A percentile compares a stretch with the other conserved stretches of the same genome.
These are phyloP conservation scores for Aleiodes sp. DNA, from an alignment of 1,140 invertebrate species.

Conservation along the genomic window DNA sequence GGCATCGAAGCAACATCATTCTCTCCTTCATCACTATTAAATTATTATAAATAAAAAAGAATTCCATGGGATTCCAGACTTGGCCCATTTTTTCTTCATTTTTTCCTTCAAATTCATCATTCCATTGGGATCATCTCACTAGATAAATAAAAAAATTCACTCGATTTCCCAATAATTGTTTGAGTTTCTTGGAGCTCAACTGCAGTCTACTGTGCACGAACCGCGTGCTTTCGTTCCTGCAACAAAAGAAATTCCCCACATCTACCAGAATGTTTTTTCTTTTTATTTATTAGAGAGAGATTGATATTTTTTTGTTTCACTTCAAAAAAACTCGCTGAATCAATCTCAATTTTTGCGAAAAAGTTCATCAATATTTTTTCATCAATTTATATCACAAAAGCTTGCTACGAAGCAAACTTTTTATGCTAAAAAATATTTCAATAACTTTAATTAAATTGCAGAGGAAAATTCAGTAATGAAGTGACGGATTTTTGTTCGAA, in stretches of 20 bases:
- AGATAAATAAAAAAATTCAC: not conserved
- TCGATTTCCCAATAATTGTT: not conserved
- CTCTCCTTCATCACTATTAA: too few relatives aligned
- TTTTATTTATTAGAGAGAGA: conserved; percentile 7
- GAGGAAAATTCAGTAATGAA: too few relatives aligned
- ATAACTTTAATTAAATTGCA: not conserved
- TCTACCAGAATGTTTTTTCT: conserved; percentile 37
- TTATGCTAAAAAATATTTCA: not conserved
- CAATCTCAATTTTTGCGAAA: not conserved
- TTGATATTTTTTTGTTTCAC: not conserved
- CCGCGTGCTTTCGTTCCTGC: conserved; percentile 51
- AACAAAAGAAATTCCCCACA: conserved; percentile 48
- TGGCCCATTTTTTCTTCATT: conserved; percentile 21
- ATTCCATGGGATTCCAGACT: too few relatives aligned
- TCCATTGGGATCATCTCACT: conserved; percentile 31
- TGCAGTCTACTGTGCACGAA: conserved; percentile 45
- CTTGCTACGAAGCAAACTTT: conserved; percentile 3
- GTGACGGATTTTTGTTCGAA: too few relatives aligned
- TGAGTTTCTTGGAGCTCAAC: conserved; percentile 1
- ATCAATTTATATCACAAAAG: not conserved
- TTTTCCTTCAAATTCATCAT: conserved; percentile 34
- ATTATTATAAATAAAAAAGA: too few relatives aligned
- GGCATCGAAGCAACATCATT: conserved; percentile 32
- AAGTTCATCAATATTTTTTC: not conserved
- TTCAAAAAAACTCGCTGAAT: not conserved